Conservation (phyloP, 2,113 vertebrate species). For the Cebus imitator region DNA sequence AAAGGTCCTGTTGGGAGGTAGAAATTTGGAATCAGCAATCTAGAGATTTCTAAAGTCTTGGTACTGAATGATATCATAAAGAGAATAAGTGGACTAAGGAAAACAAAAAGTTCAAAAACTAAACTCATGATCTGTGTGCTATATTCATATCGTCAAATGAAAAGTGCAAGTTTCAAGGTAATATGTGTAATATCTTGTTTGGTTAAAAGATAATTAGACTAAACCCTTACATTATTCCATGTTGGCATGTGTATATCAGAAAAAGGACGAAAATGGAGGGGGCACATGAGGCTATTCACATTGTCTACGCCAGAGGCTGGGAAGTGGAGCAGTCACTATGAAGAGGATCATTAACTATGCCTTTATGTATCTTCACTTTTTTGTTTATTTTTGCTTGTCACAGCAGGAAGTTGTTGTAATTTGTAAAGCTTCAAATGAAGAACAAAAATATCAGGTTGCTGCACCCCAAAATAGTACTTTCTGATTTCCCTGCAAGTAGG, state of each 20-base stretch:
- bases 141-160: not conserved
- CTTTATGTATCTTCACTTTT: not conserved
- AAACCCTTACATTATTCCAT: not conserved
- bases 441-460: not conserved
- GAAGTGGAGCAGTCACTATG: not conserved
- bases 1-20: not conserved
- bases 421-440: not conserved
- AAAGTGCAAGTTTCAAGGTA: not conserved
- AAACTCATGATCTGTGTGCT: not conserved
- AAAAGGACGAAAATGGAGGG: not conserved
- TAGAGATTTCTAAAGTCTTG: not conserved
- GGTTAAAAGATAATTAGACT: not conserved
- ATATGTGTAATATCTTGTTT: not conserved
- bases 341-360: not conserved
- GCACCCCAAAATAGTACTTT: not conserved
- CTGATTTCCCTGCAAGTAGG: not conserved
- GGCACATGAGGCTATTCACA: not conserved
- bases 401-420: not conserved
- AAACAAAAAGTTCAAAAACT: not conserved
- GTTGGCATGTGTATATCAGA: not conserved
- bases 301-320: rapidly evolving
- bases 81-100: not conserved
- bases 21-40: not conserved
- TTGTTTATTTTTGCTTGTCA: not conserved
- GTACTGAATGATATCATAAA: not conserved